phyloP scores from a whole-genome alignment of 2,888 invertebrate genomes.

The Poecilus cupreus region DNA sequence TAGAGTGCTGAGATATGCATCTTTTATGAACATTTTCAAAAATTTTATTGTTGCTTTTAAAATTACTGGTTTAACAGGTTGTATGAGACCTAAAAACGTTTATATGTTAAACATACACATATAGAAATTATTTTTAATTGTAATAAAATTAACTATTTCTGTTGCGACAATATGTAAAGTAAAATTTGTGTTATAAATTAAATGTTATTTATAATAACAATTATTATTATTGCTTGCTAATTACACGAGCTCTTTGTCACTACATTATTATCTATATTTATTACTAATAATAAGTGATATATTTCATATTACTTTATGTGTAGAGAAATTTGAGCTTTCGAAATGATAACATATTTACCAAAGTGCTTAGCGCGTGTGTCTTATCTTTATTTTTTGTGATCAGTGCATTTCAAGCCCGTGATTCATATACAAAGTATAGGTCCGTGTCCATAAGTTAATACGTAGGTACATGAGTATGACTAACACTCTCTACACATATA shows the following conservation, averaged over 20 bases:
- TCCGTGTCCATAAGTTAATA: not conserved
- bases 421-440: constrained; percentile 3
- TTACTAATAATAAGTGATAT: not conserved
- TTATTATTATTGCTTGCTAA: too few relatives aligned
- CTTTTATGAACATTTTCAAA: constrained; percentile 20
- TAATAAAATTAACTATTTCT: too few relatives aligned
- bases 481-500: constrained; percentile 19
- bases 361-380: not conserved
- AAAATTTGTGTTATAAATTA: too few relatives aligned
- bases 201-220: too few relatives aligned
- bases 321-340: not conserved
- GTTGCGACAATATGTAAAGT: too few relatives aligned
- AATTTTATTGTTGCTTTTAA: not conserved
- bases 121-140: not conserved
- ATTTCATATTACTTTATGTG: not conserved
- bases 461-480: constrained; percentile 27
- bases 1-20: not conserved
- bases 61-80: not conserved
- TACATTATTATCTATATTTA: not conserved
- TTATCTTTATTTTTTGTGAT: constrained; percentile 11
- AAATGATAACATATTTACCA: not conserved
- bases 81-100: too few relatives aligned
- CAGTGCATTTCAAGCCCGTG: not conserved
- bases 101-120: not conserved
- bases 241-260: too few relatives aligned